These are phyloP conservation scores for Euplagia quadripunctaria DNA, from an alignment of 2,888 invertebrate genomes.

Conservation along the genomic window DNA sequence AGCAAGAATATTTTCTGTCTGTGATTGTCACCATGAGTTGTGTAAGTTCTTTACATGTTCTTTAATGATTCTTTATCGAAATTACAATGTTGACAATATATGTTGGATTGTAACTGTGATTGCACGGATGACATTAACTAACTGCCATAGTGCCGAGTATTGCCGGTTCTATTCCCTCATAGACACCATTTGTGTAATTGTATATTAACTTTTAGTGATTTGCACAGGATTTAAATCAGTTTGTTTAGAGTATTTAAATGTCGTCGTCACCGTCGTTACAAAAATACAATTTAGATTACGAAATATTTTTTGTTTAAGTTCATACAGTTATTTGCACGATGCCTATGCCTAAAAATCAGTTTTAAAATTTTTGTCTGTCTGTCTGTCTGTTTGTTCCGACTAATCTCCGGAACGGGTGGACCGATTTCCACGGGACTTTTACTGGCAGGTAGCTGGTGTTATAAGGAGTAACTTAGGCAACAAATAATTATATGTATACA, in stretches of 20 bases:
- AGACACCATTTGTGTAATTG: background rate
- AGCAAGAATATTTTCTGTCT: conserved; percentile 71
- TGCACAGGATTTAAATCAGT: background rate
- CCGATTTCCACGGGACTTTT: too few relatives aligned
- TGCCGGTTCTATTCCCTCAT: background rate
- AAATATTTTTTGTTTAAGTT: background rate
- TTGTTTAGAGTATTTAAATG: too few relatives aligned
- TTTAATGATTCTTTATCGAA: background rate
- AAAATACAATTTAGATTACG: background rate
- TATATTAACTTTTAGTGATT: background rate
- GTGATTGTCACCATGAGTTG: conserved; percentile 38
- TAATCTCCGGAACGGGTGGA: too few relatives aligned
- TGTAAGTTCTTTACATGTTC: conserved; percentile 24
- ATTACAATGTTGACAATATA: background rate
- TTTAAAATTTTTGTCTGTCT: too few relatives aligned
- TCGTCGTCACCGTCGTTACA: background rate
- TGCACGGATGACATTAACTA: background rate
- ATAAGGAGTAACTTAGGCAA: too few relatives aligned
- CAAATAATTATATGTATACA: too few relatives aligned
- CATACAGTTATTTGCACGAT: too few relatives aligned
- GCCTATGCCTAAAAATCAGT: too few relatives aligned
- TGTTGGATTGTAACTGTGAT: background rate
- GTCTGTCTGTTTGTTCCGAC: too few relatives aligned
- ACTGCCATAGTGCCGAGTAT: background rate
- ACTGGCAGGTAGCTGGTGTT: too few relatives aligned